These are phyloP conservation scores for Heliconius hortense DNA, from an alignment of 2,888 invertebrate species.

Conservation along the genomic window DNA sequence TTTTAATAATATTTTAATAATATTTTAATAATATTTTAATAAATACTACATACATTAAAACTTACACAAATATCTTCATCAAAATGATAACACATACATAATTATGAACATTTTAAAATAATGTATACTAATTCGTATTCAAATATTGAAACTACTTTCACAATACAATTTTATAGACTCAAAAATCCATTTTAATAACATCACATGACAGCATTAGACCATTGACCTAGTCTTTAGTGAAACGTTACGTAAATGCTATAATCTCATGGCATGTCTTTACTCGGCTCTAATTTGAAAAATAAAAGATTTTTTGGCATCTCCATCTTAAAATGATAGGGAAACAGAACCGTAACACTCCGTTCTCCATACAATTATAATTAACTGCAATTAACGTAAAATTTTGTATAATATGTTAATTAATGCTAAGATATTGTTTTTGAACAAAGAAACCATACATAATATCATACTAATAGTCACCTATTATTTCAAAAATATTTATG, in stretches of 20 bases:
- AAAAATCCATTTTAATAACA: slow-evolving; percentile 20
- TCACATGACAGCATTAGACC: slow-evolving; percentile 35
- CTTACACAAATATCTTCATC: background rate
- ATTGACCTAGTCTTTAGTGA: slow-evolving; percentile 37
- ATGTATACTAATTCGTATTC: slow-evolving; percentile 11
- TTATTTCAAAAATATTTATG: background rate
- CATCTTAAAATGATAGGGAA: background rate
- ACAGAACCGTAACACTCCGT: background rate
- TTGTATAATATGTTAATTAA: background rate
- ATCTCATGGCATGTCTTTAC: background rate
- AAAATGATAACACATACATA: slow-evolving; percentile 1
- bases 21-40: background rate
- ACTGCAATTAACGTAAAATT: too few relatives aligned
- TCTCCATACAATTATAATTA: background rate
- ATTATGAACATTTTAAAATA: background rate
- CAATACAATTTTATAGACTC: slow-evolving; percentile 15
- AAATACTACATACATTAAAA: background rate
- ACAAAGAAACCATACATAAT: background rate
- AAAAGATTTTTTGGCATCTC: background rate
- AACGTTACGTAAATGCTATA: slow-evolving; percentile 35
- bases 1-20: too few relatives aligned
- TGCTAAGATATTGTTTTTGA: background rate
- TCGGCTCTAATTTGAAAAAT: background rate
- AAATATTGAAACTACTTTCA: slow-evolving; percentile 19
- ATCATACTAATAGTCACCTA: background rate